Evolutionary conservation across 2,113 vertebrate species (phyloP).

Genomic region (Campylomormyrus tamandua): DNA sequence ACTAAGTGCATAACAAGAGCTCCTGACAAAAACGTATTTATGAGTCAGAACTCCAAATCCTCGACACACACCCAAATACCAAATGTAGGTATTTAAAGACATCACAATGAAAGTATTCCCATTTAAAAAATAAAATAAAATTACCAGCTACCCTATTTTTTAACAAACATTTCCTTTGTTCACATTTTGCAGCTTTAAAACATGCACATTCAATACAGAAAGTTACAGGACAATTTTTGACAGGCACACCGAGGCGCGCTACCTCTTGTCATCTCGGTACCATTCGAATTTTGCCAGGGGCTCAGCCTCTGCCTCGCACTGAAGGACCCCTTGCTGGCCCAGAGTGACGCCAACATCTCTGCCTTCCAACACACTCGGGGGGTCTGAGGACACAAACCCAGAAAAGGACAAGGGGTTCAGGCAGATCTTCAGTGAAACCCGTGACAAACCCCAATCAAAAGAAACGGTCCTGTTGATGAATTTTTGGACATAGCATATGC

Average conservation of each 20-base stretch:
- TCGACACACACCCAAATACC: neutral
- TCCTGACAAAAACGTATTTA: neutral
- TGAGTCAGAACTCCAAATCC: neutral
- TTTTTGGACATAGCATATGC: neutral
- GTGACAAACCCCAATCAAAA: neutral
- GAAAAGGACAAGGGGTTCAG: neutral
- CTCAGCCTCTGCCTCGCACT: slow-evolving; percentile 84
- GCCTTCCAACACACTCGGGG: slow-evolving; percentile 80
- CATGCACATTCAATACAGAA: neutral
- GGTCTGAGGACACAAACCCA: slow-evolving; percentile 59
- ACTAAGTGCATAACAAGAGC: neutral
- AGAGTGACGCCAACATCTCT: slow-evolving; percentile 79
- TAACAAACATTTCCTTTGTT: neutral
- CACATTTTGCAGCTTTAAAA: neutral
- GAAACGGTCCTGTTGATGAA: neutral
- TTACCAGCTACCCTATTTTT: neutral
- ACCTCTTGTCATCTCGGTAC: slow-evolving; percentile 94
- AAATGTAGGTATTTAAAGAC: neutral
- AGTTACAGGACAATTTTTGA: neutral
- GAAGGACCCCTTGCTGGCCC: slow-evolving; percentile 81
- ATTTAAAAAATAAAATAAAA: neutral
- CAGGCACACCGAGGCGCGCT: slow-evolving; percentile 12
- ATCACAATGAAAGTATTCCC: neutral
- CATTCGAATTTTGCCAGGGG: slow-evolving; percentile 87
- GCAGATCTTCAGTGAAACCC: neutral